Conservation (phyloP, 2,797 vertebrate genomes). For the Fringilla coelebs region DNA sequence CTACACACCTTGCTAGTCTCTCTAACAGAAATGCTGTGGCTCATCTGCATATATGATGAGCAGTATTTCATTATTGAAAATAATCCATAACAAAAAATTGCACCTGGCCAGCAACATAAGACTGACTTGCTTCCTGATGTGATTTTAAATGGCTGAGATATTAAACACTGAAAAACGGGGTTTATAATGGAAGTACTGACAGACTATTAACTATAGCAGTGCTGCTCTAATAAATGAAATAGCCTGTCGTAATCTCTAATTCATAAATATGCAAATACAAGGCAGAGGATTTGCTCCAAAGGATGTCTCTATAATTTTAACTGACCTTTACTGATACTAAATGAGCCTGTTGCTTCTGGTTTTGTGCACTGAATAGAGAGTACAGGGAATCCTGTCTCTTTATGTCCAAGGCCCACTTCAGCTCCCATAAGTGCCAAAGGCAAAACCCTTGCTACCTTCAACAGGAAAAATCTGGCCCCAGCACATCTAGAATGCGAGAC, state of each 20-base stretch:
- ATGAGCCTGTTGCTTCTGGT: conserved; percentile 79
- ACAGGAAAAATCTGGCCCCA: conserved; percentile 1
- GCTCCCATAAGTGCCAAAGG: neutral
- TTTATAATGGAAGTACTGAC: conserved; percentile 83
- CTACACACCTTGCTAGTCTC: neutral
- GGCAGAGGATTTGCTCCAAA: conserved; percentile 80
- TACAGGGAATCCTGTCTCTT: conserved; percentile 51
- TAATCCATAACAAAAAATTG: conserved; percentile 30
- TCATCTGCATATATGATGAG: conserved; percentile 54
- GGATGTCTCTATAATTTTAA: conserved; percentile 83
- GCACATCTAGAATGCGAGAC: conserved; percentile 62
- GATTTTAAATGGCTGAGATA: conserved; percentile 78
- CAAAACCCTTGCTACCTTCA: conserved; percentile 15
- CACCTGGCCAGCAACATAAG: conserved; percentile 56
- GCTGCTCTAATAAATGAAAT: conserved; percentile 81
- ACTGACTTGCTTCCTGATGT: conserved; percentile 73
- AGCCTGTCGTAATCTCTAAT: conserved; percentile 80
- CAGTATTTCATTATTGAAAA: conserved; percentile 40
- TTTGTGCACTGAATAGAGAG: conserved; percentile 68
- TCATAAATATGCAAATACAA: conserved; percentile 85
- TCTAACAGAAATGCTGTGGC: neutral
- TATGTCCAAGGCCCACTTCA: neutral
- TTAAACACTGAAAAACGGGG: conserved; percentile 78
- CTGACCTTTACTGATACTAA: conserved; percentile 80
- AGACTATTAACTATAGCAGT: conserved; percentile 80